Base-by-base conservation (phyloP, 2,113 vertebrate genomes). In the Actenoides lindsayi region DNA sequence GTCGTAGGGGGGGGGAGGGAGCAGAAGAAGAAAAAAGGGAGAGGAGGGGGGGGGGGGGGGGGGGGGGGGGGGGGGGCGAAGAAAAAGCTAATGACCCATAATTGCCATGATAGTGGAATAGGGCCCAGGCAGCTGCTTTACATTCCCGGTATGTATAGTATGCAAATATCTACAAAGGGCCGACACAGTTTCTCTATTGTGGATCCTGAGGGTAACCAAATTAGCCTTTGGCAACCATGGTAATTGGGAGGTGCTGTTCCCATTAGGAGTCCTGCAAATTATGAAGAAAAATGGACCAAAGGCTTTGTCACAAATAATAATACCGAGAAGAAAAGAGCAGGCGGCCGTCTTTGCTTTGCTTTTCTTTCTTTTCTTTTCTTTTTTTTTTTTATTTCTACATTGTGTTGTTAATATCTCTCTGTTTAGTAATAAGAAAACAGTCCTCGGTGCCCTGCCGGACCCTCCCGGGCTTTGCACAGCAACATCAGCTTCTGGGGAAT, bases 201-300 rank as follows among this genome's bases (percentile, higher is more conserved):
- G 98, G 98, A 98, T 98, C 98, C 96, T 96, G 98, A 98, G 98
- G 98, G 97, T 98, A 98, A 98, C 98, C 97, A 98, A 98, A 98
- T 98, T 98, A 98, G 98, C 98, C 98, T 98, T 98, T 98, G 98
- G 98, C 97, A 98, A 98, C 98, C 98, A 98, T 98, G 97, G 98
- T 98, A 98, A 98, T 98, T 98, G 98, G 98, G 98, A 98, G 98
- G 98, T 98, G 97, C 98, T 98, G 98, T 98, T 98, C 98, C 98
- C 98, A 98, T 98, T 98, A 98, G 98, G 98, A 98, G 98, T 98
- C 98, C 98, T 98, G 98, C 98, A 98, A 98, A 98, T 98, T 98
- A 98, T 98, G 98, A 98, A 98, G 98, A 98, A 98, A 98, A 98
- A 98, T 98, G 98, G 98, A 98, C 97, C 93, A 79, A 97, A 98